Evolutionary conservation across 2,888 invertebrate genomes (phyloP).

Genomic region (Drosophila mettleri): DNA sequence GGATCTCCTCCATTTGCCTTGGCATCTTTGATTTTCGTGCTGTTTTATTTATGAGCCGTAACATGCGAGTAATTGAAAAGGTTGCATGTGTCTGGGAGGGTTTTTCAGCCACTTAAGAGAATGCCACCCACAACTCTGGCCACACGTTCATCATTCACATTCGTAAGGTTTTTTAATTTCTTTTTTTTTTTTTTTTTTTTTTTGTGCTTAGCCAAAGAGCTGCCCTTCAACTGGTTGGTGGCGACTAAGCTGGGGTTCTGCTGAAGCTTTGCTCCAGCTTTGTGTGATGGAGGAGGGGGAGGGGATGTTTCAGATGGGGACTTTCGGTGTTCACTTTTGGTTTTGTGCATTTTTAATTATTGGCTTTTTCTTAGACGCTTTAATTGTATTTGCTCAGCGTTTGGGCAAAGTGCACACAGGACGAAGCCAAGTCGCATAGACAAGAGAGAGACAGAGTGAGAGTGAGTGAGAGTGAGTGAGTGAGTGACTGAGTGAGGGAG

Average conservation of each 20-base stretch:
- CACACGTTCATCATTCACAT: not conserved
- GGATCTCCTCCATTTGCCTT: not conserved
- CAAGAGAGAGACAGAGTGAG: not conserved
- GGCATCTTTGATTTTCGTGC: constrained; percentile 6
- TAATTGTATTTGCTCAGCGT: constrained; percentile 77
- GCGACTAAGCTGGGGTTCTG: constrained; percentile 29
- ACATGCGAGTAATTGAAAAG: constrained; percentile 30
- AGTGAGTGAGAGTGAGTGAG: not conserved
- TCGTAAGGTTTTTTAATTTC: not conserved
- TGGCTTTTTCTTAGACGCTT: constrained; percentile 77
- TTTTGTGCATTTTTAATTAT: constrained; percentile 81
- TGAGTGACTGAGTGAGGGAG: not conserved
- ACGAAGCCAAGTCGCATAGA: constrained; percentile 15
- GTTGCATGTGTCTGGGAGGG: constrained; percentile 18
- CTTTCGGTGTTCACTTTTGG: constrained; percentile 51
- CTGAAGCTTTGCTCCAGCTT: constrained; percentile 20
- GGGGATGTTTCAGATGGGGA: not conserved
- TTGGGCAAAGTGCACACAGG: constrained; percentile 63
- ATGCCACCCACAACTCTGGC: not conserved
- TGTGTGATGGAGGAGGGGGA: not conserved
- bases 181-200: not conserved
- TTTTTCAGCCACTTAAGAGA: constrained; percentile 22
- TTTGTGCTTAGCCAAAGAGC: constrained; percentile 28
- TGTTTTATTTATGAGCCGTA: constrained; percentile 23
- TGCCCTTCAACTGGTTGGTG: constrained; percentile 34